Evolutionary conservation across 2,113 vertebrate species (phyloP).

Genomic region (Forbesichthys agassizii): DNA sequence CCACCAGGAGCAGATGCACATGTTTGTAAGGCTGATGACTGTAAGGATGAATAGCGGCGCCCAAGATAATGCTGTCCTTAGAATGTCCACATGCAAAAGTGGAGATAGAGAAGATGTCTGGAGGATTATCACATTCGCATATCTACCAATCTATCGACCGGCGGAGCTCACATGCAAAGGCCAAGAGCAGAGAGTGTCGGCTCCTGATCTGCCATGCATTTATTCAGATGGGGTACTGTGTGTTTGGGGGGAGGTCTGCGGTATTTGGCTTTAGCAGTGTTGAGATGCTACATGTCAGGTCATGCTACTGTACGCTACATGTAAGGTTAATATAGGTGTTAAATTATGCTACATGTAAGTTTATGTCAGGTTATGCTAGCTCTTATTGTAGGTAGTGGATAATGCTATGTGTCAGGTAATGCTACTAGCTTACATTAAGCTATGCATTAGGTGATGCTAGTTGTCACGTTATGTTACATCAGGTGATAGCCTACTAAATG

Average conservation of each 20-base stretch:
- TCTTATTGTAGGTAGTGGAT: not conserved
- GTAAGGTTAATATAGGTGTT: not conserved
- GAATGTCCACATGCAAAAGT: slow-evolving; percentile 73
- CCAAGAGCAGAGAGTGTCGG: slow-evolving; percentile 50
- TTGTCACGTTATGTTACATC: no score
- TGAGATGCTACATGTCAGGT: no score
- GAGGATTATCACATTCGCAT: slow-evolving; percentile 69
- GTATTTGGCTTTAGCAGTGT: not conserved
- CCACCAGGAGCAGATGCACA: slow-evolving; percentile 44
- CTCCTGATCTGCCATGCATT: slow-evolving; percentile 29
- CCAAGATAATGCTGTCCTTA: slow-evolving; percentile 74
- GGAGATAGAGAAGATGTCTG: slow-evolving; percentile 63
- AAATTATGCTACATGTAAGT: no score
- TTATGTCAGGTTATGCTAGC: no score
- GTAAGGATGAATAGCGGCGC: slow-evolving; percentile 33
- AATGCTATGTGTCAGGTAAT: no score
- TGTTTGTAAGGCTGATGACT: slow-evolving; percentile 54
- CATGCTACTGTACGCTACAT: no score
- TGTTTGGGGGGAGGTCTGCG: not conserved
- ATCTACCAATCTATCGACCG: slow-evolving; percentile 66
- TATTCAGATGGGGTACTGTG: not conserved
- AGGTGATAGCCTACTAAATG: no score
- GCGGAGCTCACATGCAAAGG: slow-evolving; percentile 36
- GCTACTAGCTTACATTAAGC: no score
- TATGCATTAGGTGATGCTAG: no score